Base-by-base conservation (phyloP, 1,140 invertebrate genomes). In the Zaprionus kolodkinae region DNA sequence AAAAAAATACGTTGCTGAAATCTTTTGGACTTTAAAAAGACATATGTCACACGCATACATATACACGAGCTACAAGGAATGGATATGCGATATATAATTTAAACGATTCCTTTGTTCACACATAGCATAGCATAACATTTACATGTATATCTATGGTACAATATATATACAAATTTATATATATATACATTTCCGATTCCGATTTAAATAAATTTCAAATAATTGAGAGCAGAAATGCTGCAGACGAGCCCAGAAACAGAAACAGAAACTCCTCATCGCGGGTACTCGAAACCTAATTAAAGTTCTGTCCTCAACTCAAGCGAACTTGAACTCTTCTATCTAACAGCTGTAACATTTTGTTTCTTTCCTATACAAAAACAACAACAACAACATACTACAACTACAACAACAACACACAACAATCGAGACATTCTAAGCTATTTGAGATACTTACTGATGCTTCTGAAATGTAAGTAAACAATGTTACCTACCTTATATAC, bases 401-500 rank as follows among this genome's bases (percentile, higher is more conserved):
- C 30, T 52, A 59, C 27, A 67, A 78, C 56, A 40, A 65, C 62
- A 55, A 57, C 63, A 55, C 45, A 87, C 82, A 59, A 87, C 76
- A 78, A 84, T 80, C 84, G 85, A 87, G 80, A 88, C 70, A 88
- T 88, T 88, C 85, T 65, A 80, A 78, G 78, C 86, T 69, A 76
- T 87, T 83, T 83, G 83, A 87, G 77, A 87, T 63, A 86, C 78
- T 85, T 70, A 78, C 67, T 74, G 83, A 87, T 88, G 85, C 84
- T 81, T 87, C 84, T 80, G 70, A 87, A 87, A 87, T 88, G 84
- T 87, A 87, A 87, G 84, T 87, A 87, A 81, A 87, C 73, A 35
- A 71, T 54, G 62, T 45, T 63, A 72, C 62, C 35, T 69, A 68
- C 13, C 65, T 57, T 69, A 67, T 71, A 76, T 65, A 72, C 72